These are phyloP conservation scores for Sylvicola cinctus DNA, from an alignment of 2,888 invertebrate genomes.

Conservation along the genomic window DNA sequence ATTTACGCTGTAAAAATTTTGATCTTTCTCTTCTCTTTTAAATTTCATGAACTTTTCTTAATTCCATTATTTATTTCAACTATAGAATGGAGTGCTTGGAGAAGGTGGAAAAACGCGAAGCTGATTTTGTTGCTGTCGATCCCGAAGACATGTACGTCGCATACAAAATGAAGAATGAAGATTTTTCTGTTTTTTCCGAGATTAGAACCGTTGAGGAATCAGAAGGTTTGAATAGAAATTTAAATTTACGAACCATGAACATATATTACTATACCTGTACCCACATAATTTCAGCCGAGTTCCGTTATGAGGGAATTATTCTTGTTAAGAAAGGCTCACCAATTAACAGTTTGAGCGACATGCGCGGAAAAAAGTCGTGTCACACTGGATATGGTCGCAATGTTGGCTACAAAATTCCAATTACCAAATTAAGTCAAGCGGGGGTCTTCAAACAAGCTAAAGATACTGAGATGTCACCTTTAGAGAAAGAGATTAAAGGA, in stretches of 20 bases:
- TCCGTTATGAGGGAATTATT: conserved; percentile 63
- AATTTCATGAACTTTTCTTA: too few relatives aligned
- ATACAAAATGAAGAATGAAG: conserved; percentile 44
- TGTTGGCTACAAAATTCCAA: conserved; percentile 69
- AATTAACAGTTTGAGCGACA: conserved; percentile 40
- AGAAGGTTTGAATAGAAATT: conserved; percentile 30
- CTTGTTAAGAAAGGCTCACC: conserved; percentile 56
- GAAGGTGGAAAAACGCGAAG: conserved; percentile 51
- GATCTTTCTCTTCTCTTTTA: too few relatives aligned
- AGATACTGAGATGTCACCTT: conserved; percentile 21
- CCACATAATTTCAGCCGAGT: conserved; percentile 32
- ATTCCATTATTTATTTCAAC: conserved; percentile 4
- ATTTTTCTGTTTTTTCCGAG: conserved; percentile 55
- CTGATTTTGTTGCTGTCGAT: conserved; percentile 64
- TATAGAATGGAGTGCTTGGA: conserved; percentile 51
- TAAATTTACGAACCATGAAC: not conserved
- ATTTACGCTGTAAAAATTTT: not conserved
- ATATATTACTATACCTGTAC: conserved; percentile 1
- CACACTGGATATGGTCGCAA: conserved; percentile 75
- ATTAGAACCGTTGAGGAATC: conserved; percentile 58
- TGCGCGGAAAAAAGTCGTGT: conserved; percentile 62
- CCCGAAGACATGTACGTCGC: conserved; percentile 81
- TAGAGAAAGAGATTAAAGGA: conserved; percentile 62
- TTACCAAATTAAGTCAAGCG: conserved; percentile 55
- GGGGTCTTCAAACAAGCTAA: conserved; percentile 24